Base-by-base conservation (phyloP, 1,140 invertebrate species). In the Drosophila pallidifrons region DNA sequence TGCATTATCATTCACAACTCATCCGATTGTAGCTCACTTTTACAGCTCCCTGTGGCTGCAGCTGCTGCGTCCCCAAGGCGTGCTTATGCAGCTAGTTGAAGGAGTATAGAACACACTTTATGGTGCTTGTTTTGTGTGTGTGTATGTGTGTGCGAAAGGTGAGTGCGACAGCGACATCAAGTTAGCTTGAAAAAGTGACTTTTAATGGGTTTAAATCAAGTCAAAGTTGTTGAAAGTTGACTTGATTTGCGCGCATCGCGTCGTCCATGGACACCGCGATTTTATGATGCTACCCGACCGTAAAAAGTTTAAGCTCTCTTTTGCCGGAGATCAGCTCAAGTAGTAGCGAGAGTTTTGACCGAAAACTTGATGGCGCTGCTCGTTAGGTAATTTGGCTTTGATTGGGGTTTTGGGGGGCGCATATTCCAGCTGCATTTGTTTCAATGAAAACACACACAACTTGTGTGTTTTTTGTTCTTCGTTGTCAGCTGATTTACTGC, bases 161-260 rank as follows among this genome's bases (percentile, higher is more conserved):
- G 74, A 81, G 82, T 87, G 81, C 46, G 72, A 66, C 8, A 10
- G 35, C 8, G 11, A 75, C 65, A 63, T 70, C 57, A 57, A 67
- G 59, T 15, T 46, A 43, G 57, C 73, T 85, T 89, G 77, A 89
- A 89, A 89, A 89, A 89, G 85, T 90, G 85, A 90, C 85, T 89
- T 89, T 89, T 89, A 89, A 89, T 89, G 85, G 81, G 86, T 89
- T 89, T 89, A 89, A 89, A 89, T 89, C 85, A 89, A 89, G 85
- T 85, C 88, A 89, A 89, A 89, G 86, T 89, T 89, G 81, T 88
- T 88, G 77, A 88, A 88, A 88, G 81, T 88, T 89, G 83, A 88
- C 85, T 88, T 88, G 83, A 89, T 87, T 87, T 80, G 80, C 75
- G 73, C 79, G 77, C 66, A 79, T 81, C 79, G 78, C 68, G 45